These are phyloP conservation scores for Gymnothorax javanicus DNA, from an alignment of 2,797 vertebrate genomes.

Conservation along the genomic window DNA sequence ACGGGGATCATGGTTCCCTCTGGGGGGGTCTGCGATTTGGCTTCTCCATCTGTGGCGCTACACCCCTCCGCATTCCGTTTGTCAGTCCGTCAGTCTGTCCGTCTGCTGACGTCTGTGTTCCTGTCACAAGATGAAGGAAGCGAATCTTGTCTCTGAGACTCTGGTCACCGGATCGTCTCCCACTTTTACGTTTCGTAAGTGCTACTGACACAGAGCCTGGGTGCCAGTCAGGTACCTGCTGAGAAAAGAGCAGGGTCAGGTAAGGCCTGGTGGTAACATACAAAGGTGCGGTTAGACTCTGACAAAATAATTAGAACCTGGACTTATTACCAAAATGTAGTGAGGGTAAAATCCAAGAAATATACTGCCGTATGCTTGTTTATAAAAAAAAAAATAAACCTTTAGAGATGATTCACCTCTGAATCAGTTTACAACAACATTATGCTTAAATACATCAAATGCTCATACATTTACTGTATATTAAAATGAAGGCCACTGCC, in stretches of 20 bases:
- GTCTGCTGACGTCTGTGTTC: slow-evolving; percentile 31
- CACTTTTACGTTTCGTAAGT: not conserved
- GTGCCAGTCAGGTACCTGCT: not conserved
- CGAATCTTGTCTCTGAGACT: slow-evolving; percentile 40
- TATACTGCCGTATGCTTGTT: not conserved
- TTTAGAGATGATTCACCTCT: not conserved
- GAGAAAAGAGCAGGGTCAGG: not conserved
- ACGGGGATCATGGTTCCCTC: not conserved
- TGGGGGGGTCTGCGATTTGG: not conserved
- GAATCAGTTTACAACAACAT: not conserved
- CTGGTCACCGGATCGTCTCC: not conserved
- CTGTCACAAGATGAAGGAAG: slow-evolving; percentile 44
- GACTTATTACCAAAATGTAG: not conserved
- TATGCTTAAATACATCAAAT: not conserved
- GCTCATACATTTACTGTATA: not conserved
- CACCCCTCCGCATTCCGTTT: not conserved
- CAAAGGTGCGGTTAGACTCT: not conserved
- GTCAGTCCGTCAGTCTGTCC: slow-evolving; percentile 37
- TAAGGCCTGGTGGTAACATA: not conserved
- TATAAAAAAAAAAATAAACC: too few species aligned
- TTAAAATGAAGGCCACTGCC: not conserved
- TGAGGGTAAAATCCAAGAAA: not conserved
- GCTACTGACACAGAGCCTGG: not conserved
- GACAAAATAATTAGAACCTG: not conserved
- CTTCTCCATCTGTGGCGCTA: not conserved